Evolutionary conservation across 2,797 vertebrate species (phyloP), one percentile per base, ranked within the genome.

Genomic region (Falco rusticolus): DNA sequence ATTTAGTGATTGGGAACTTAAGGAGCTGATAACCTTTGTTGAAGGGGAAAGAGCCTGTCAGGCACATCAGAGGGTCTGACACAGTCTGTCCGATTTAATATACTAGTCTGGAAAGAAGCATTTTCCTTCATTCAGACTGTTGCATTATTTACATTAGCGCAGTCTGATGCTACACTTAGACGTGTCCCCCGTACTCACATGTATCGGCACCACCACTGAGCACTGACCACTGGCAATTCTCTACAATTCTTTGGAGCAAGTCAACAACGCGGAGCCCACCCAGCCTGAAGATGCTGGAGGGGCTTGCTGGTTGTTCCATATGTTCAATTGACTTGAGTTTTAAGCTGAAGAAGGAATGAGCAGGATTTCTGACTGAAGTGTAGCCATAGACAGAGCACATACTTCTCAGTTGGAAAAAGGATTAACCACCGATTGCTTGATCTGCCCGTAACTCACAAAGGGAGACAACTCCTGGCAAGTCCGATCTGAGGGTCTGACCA

Each of bases 181-280:
- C 1, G 9, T 6, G 9, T 9, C 56, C 74, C 60, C 74, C 0
- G 0, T 4, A 2, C 25, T 39, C 66, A 8, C 54, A 24, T 5
- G 13, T 7, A 31, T 17, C 0, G 0, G 13, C 71, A 66, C 14
- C 3, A 4, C 13, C 65, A 26, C 0, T 4, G 1, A 53, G 61
- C 66, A 54, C 70, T 18, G 28, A 11, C 4, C 0, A 0, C 1
- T 50, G 68, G 64, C 18, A 78, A 57, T n/a, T 15, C 66, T 50
- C 89, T 64, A 3, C 4, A 34, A 34, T 34, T 56, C 34, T 29
- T 56, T 34, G 60, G n/a, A 83, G 56, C 61, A 82, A 43, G 21
- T 26, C 34, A 76, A 9, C 22, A 70, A 26, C 5, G 2, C 10
- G 2, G 61, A 75, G 65, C 37, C 82, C 65, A 65, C 25, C 76